phyloP scores from a whole-genome alignment of 2,797 vertebrate genomes.

The Chanos chanos region DNA sequence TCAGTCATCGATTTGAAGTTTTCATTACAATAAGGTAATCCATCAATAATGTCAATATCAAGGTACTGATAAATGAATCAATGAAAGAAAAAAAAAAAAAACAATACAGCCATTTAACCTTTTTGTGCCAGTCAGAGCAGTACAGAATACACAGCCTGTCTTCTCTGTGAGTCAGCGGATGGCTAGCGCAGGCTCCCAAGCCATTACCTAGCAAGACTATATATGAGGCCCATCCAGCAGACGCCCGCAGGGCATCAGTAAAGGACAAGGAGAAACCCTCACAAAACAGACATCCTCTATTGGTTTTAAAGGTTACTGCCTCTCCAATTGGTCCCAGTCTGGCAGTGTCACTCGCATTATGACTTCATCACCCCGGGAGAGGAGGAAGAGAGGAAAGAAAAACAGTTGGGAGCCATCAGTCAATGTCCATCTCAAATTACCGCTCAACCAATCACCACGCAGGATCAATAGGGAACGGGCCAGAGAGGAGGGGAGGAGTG shows the following conservation, averaged over 20 bases:
- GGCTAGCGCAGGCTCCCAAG: conserved; percentile 6
- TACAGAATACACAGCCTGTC: neutral
- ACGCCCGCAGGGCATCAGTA: conserved; percentile 41
- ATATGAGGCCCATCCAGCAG: conserved; percentile 58
- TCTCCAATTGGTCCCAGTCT: conserved; percentile 66
- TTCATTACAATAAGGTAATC: too few relatives aligned
- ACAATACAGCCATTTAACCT: too few relatives aligned
- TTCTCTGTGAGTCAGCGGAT: neutral
- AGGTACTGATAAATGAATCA: too few relatives aligned
- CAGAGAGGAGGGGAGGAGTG: conserved; percentile 62
- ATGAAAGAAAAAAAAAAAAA: too few relatives aligned
- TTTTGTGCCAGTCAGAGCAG: neutral
- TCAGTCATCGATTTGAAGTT: too few relatives aligned
- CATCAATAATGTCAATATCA: too few relatives aligned
- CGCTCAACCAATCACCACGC: conserved; percentile 79
- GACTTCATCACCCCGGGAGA: conserved; percentile 75
- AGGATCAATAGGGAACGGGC: conserved; percentile 82
- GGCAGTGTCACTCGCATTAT: conserved; percentile 65
- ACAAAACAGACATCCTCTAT: conserved; percentile 54
- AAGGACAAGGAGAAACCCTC: conserved; percentile 43
- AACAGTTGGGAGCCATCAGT: conserved; percentile 78
- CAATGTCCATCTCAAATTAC: conserved; percentile 82
- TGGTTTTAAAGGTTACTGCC: conserved; percentile 70
- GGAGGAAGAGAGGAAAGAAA: conserved; percentile 72
- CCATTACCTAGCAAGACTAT: conserved; percentile 40